Evolutionary conservation across 2,113 vertebrate genomes (phyloP).

Genomic region (human (Homo sapiens)): GRCh38 chr14:53739001-53739500

Average conservation of each 20-base stretch:
- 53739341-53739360: background rate
- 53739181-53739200: background rate
- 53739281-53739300: background rate
- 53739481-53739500: background rate
- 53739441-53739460: background rate
- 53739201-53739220: background rate
- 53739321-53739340: constrained; percentile 6
- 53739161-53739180: background rate
- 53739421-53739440: background rate
- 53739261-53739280: background rate
- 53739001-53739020: background rate
- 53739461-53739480: background rate
- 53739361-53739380: background rate
- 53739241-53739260: background rate
- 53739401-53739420: background rate
- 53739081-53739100: background rate
- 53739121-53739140: background rate
- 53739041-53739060: background rate
- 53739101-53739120: background rate
- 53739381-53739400: background rate
- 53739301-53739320: background rate
- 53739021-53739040: background rate
- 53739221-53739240: background rate
- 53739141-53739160: background rate
- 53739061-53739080: background rate